Conservation (phyloP, 2,888 invertebrate genomes). For the Agriopis aurantiaria region DNA sequence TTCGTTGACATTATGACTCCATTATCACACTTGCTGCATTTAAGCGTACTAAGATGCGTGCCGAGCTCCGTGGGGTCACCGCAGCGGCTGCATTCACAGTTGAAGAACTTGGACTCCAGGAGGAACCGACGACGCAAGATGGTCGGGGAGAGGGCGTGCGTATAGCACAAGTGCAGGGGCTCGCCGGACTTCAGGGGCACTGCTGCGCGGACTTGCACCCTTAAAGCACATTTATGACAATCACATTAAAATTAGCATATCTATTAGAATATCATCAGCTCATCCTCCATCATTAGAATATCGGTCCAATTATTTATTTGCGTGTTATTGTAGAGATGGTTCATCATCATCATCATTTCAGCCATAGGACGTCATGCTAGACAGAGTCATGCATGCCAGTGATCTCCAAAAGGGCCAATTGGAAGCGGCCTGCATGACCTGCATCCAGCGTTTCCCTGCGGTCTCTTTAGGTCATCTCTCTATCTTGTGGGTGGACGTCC, state of each 20-base stretch:
- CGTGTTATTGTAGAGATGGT: no score
- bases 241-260: not conserved
- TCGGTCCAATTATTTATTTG: not conserved
- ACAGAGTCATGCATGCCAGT: no score
- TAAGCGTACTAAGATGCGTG: conserved; percentile 92
- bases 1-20: conserved; percentile 88
- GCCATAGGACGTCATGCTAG: no score
- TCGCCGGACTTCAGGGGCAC: conserved; percentile 88
- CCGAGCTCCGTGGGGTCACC: conserved; percentile 93
- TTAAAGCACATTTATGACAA: conserved; percentile 50
- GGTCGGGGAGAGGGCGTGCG: conserved; percentile 91
- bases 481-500: no score
- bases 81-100: conserved; percentile 91
- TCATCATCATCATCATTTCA: no score
- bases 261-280: not conserved
- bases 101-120: conserved; percentile 92
- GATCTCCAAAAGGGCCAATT: no score
- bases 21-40: conserved; percentile 92
- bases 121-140: conserved; percentile 89
- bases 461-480: no score
- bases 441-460: no score
- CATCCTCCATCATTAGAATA: not conserved
- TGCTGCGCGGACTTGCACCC: conserved; percentile 90
- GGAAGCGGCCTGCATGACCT: no score
- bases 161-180: conserved; percentile 91